Evolutionary conservation across 2,888 invertebrate genomes (phyloP), one percentile per base, ranked within the genome.

Genomic region (Xestia c-nigrum): DNA sequence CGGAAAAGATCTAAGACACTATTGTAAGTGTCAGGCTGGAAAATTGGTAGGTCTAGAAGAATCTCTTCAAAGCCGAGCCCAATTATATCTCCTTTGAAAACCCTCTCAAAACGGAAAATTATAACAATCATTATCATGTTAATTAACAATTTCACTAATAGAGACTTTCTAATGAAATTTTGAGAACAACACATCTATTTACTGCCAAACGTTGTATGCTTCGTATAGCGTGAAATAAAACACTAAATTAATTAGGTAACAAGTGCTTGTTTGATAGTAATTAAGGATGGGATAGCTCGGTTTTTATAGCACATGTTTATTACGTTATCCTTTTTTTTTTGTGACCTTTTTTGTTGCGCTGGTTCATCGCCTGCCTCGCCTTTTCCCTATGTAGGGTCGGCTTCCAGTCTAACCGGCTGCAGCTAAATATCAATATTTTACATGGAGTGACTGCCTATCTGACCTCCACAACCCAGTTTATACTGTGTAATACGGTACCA

Each of bases 181-280:
- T 65, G 16, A 59, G 67, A 69, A 65, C 31, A 61, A 2, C 16
- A 57, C 19, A 21, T 16, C 31, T 46, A 7, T 77, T 69, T 50
- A 43, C 64, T 46, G 10, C 16, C 43, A 24, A 80, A 69, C 24
- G 16, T 72, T 72, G 69, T 77, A 77, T 63, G 81, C 77, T 81
- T 61, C 83, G 72, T 65, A 72, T 57, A 82, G 78, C 81, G 61
- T 82, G 78, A 82, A 81, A 81, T 82, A 55, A 71, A 67, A 67
- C 12, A 65, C 31, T 76, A 55, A 65, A 75, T 31, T 70, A 82
- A 82, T 72, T 76, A 81, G 4, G 57, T 68, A 72, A 16, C 31
- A 72, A 66, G 59, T 50, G 12, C 5, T 80, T 52, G 24, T 65
- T 65, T 46, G 31, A 21, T 6, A n/a, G 55, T 68, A 68, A 73